These are phyloP conservation scores for Xestia rhomboidea DNA, from an alignment of 2,888 invertebrate genomes.

Conservation along the genomic window DNA sequence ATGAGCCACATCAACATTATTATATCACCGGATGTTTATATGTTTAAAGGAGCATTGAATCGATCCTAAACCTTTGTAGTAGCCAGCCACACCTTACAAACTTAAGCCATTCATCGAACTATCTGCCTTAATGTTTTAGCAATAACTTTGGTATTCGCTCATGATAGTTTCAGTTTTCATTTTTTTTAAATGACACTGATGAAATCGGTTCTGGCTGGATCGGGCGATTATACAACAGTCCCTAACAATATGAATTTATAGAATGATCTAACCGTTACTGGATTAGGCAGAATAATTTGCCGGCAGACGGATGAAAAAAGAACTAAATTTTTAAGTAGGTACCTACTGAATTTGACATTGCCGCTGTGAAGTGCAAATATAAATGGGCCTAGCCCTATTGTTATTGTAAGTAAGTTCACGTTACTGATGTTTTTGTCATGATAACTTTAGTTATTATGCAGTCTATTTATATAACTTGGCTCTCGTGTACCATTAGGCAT, in stretches of 20 bases:
- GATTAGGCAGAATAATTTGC: conserved; percentile 18
- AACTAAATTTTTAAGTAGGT: not conserved
- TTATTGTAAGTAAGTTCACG: not conserved
- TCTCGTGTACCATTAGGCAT: not conserved
- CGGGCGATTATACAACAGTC: not conserved
- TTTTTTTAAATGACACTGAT: conserved; percentile 45
- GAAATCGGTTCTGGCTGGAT: conserved; percentile 48
- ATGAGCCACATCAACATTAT: not conserved
- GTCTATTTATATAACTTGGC: not conserved
- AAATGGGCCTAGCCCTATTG: not conserved
- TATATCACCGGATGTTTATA: conserved; percentile 34
- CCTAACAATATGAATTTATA: too few relatives aligned
- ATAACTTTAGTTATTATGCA: not conserved
- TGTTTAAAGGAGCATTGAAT: conserved; percentile 15
- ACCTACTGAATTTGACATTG: conserved; percentile 5
- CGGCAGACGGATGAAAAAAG: not conserved
- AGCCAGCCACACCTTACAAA: conserved; percentile 24
- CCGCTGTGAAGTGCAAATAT: not conserved
- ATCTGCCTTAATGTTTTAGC: accelerated
- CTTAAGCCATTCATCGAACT: conserved; percentile 1
- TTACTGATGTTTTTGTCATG: not conserved
- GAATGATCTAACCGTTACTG: conserved; percentile 2
- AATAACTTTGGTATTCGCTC: conserved; percentile 20
- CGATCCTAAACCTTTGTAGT: conserved; percentile 7
- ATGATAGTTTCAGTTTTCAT: too few relatives aligned